phyloP scores from a whole-genome alignment of 2,113 vertebrate species.

The Oreotrochilus melanogaster region DNA sequence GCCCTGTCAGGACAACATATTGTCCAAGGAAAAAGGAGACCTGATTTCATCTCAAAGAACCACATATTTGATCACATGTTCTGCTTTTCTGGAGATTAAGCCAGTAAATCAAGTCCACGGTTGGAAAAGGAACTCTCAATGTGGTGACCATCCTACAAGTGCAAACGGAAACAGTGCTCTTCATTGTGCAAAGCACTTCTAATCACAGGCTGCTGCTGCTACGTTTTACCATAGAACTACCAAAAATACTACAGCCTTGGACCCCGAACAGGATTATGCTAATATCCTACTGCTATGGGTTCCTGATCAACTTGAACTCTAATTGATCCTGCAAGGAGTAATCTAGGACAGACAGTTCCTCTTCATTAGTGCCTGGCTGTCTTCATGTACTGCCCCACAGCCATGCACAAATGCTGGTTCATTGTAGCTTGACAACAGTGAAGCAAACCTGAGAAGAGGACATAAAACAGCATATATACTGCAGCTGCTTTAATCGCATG shows the following conservation, averaged over 20 bases:
- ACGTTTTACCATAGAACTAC: not conserved
- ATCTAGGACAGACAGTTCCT: not conserved
- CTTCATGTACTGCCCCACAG: not conserved
- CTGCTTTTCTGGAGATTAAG: not conserved
- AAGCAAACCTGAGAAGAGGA: not conserved
- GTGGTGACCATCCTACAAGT: not conserved
- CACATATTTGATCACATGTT: not conserved
- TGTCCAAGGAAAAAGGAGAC: not conserved
- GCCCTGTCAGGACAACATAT: not conserved
- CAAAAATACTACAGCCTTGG: not conserved
- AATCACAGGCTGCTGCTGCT: not conserved
- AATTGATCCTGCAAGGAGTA: not conserved
- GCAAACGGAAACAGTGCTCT: not conserved
- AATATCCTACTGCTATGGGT: not conserved
- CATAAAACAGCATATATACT: rapidly evolving
- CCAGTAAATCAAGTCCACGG: not conserved
- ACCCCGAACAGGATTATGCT: not conserved
- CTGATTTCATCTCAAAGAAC: not conserved
- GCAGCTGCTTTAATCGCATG: not conserved
- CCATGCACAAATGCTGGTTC: not conserved
- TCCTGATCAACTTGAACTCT: not conserved
- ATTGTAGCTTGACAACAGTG: not conserved
- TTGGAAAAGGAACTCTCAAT: not conserved
- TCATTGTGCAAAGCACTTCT: not conserved
- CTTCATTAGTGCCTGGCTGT: not conserved